Conservation (phyloP, 2,888 invertebrate species). For the Phaonia tiefii region DNA sequence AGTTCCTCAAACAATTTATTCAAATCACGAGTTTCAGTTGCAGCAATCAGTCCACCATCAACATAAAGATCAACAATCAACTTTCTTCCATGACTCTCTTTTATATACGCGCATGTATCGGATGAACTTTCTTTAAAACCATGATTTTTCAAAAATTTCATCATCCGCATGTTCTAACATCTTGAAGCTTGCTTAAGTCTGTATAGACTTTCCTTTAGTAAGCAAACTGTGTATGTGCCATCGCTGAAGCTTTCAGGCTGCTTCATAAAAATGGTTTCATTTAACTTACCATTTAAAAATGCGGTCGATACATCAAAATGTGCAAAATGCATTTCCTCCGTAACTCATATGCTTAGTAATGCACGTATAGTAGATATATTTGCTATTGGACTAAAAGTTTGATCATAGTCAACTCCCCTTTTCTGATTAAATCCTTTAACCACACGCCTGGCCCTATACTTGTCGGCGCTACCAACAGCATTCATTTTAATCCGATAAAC, state of each 20-base stretch:
- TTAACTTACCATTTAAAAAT: conserved; percentile 19
- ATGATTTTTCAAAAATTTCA: conserved; percentile 63
- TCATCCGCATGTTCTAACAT: conserved; percentile 68
- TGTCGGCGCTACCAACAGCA: conserved; percentile 9
- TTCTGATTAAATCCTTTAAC: conserved; percentile 66
- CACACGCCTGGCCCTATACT: conserved; percentile 25
- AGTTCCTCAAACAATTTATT: conserved; percentile 47
- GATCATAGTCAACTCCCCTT: conserved; percentile 40
- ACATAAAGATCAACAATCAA: conserved; percentile 69
- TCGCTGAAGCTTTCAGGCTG: no score
- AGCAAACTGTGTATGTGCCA: conserved; percentile 43
- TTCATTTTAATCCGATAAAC: conserved; percentile 48
- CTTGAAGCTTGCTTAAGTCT: conserved; percentile 67
- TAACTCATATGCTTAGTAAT: conserved; percentile 60
- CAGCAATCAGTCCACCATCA: conserved; percentile 69
- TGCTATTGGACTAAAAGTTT: no score
- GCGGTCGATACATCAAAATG: conserved; percentile 1
- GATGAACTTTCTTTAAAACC: conserved; percentile 66
- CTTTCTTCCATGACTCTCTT: conserved; percentile 54
- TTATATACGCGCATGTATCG: conserved; percentile 69
- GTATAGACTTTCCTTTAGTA: conserved; percentile 64
- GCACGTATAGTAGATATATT: conserved; percentile 56
- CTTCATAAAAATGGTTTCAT: conserved; percentile 29
- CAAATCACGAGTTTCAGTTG: conserved; percentile 50
- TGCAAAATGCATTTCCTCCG: not conserved